Percentiles rank a stretch among this genome's conserved stretches.
phyloP scores from a whole-genome alignment of 2,888 invertebrate species.

The Polyploca ridens region DNA sequence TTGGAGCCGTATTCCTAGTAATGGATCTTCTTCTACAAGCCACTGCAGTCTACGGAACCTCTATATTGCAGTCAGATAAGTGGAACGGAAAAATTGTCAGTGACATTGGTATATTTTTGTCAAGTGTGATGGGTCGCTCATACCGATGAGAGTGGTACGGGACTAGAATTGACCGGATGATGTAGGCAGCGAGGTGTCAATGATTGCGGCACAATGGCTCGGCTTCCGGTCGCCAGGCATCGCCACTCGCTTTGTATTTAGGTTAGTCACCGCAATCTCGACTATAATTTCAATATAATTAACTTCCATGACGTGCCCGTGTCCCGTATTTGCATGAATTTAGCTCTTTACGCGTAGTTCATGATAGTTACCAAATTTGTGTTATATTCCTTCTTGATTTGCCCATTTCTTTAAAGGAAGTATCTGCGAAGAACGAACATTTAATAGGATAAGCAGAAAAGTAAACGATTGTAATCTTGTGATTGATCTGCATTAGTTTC shows the following conservation, averaged over 20 bases:
- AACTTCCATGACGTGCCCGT: conserved; percentile 64
- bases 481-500: too few relatives aligned
- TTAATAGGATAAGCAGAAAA: too few relatives aligned
- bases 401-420: background rate
- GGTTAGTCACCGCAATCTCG: conserved; percentile 82
- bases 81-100: conserved; percentile 8
- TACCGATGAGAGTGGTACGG: conserved; percentile 37
- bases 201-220: conserved; percentile 81
- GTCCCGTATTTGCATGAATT: conserved; percentile 62
- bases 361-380: background rate
- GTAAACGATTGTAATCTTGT: too few relatives aligned
- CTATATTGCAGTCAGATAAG: too few relatives aligned
- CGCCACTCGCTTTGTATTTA: conserved; percentile 78
- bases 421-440: too few relatives aligned
- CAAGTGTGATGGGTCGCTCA: background rate
- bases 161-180: conserved; percentile 78
- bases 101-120: conserved; percentile 24
- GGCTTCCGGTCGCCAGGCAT: conserved; percentile 72
- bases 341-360: conserved; percentile 33
- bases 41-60: too few relatives aligned
- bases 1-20: background rate
- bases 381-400: background rate
- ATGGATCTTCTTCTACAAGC: background rate
- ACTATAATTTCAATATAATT: conserved; percentile 78
- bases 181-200: conserved; percentile 78